Base-by-base conservation (phyloP, 2,888 invertebrate genomes). In the Tipula lateralis region DNA sequence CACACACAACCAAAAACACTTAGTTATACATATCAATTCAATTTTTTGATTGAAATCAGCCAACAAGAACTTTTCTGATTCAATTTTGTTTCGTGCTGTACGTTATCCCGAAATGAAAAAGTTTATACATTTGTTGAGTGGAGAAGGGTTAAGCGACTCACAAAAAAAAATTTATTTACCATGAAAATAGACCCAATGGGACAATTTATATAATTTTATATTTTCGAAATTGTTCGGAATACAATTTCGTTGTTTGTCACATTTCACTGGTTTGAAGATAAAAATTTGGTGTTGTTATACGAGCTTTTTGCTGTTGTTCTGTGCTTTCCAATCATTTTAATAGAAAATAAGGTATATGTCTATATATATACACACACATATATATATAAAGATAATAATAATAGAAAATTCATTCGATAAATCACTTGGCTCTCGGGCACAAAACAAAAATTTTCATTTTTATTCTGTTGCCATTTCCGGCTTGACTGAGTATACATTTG, bases 141-240 rank as follows among this genome's bases (percentile, higher is more conserved):
- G 7, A 66, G 66, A 66, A 66, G 66, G 66, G 66, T 66, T 66
- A n/a, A 13, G 66, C 66, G 24, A 24, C 24, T 24, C 7, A 7
- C 19, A 24, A 19, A 24, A 66, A 66, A 66, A 66, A 66, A 66
- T 19, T 44, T 66, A 66, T 66, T 66, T 66, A 66, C 66, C 66
- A 66, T 66, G 66, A 66, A 66, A 66, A 66, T 66, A 66, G 66
- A 66, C 66, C 66, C 66, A 66, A 24, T 66, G 66, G 66, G 66
- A 66, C 66, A 66, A 66, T 66, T 66, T 66, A 19, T 66, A 66
- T 66, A 66, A 66, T 66, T 66, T 66, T 66, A 24, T 66, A 66
- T 66, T 66, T 66, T 66, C 66, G 66, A 66, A 66, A 66, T 24
- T 66, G 66, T 66, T 66, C 24, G 24, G 66, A 66, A 66, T 66